Percentiles rank a stretch among this genome's conserved stretches.
Conservation (phyloP, 1,140 invertebrate genomes). For the Augochlora pura region DNA sequence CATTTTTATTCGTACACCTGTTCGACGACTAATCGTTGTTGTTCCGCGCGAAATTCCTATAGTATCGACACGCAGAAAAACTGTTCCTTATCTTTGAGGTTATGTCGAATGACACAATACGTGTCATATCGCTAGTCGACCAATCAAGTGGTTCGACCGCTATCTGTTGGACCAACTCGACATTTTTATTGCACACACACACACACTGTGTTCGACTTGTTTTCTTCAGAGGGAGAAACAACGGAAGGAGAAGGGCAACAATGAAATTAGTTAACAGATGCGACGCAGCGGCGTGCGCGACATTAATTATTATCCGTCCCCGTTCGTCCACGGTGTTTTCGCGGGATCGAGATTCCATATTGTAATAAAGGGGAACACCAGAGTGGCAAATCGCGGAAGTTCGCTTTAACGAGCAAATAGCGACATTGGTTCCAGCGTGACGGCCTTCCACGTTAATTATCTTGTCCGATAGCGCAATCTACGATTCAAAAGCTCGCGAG, state of each 20-base stretch:
- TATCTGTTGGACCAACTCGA: background rate
- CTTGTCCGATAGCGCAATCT: conserved; percentile 31
- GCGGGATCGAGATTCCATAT: background rate
- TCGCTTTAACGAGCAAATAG: conserved; percentile 38
- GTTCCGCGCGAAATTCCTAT: no score
- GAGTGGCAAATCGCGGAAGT: conserved; percentile 20
- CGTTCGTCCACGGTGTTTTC: background rate
- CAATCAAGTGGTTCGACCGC: background rate
- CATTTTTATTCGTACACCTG: no score
- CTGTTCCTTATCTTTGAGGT: background rate
- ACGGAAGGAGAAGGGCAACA: no score
- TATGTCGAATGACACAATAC: background rate
- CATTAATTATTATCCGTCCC: background rate
- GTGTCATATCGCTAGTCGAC: background rate
- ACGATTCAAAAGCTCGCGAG: conserved; percentile 12
- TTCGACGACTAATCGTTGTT: no score
- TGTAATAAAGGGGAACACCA: background rate
- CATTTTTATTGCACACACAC: background rate
- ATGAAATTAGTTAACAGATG: background rate
- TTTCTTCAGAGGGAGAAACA: no score
- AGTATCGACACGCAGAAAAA: no score
- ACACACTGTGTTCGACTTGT: no score
- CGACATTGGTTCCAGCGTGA: conserved; percentile 24
- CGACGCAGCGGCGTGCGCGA: no score
- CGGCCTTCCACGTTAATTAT: conserved; percentile 41